Base-by-base conservation (phyloP, 1,140 invertebrate species). In the Drosophila nikananu region DNA sequence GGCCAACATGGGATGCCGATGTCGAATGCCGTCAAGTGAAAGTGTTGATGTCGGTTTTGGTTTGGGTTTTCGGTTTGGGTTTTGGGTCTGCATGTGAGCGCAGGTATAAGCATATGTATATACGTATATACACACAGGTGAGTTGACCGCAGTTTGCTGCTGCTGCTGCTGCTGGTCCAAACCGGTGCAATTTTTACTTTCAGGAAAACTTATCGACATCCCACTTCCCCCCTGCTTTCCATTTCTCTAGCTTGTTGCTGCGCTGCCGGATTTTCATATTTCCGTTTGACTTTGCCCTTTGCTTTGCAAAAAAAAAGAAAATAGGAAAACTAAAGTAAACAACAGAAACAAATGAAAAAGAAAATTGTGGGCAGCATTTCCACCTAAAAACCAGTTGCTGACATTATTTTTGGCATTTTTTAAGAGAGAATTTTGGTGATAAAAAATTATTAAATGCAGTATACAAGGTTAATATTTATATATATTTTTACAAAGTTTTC, bases 111-210 rank as follows among this genome's bases (percentile, higher is more conserved):
- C 3, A 12, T 4, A 23, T 48, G 17, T 52, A n/a, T 17, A n/a
- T n/a, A n/a, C n/a, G 1, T n/a, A n/a, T 46, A 21, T 19, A 35
- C 1, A 27, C 21, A 51, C 60, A 54, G 23, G 48, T 39, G 60
- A 66, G 62, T 13, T 67, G 63, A 66, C 48, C 67, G 27, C 66
- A 35, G 62, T 9, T 55, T 6, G 25, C 5, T 27, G 21, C 9
- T 42, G 44, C 13, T 23, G 46, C 23, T 59, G 48, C 25, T 44
- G 59, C 21, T 54, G 67, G n/a, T 30, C 15, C 67, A 70, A 70
- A 55, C 67, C 67, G 62, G 67, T 70, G 67, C 67, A 67, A 52
- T 70, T 67, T 70, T 70, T 70, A 44, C 44, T 70, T 67, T 70
- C 37, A 54, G 67, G 67, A 70, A 70, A 66, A 67, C 48, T 17